Evolutionary conservation across 2,113 vertebrate species (phyloP), one percentile per base, ranked within the genome.

Genomic region (Bambusicola thoracicus): DNA sequence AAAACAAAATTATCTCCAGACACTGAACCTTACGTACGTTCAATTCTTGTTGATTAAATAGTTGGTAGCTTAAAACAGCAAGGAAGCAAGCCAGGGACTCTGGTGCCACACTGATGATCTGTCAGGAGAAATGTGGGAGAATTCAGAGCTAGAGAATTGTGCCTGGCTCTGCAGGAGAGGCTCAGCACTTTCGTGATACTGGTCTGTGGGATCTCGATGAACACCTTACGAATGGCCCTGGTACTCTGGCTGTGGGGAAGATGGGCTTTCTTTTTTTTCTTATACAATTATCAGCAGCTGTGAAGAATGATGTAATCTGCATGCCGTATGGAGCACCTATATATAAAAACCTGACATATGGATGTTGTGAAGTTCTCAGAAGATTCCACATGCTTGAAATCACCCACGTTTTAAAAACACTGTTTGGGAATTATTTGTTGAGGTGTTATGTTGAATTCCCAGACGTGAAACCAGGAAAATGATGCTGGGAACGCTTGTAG

Each of bases 271-370:
- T 88, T 83, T 92, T 87, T 41, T 68, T 46, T n/a, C 63, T 90
- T 74, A 93, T 81, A 91, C 94, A 87, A 85, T 96, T 95, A 85
- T 95, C 93, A 89, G 96, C 92, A 97, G 46, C 91, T 96, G 78
- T 91, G 90, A 95, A 81, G 74, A 84, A 79, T 81, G 89, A 96
- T 96, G 86, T 78, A 93, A 93, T 95, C 70, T 48, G 30, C 87
- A 59, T 96, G 55, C 85, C 84, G 53, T 94, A 95, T 95, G 94
- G 72, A 96, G n/a, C 38, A 89, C 87, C 85, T 97, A 63, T 96
- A 72, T 91, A 85, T 95, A 94, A 96, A 91, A 93, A 89, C 86
- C 66, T 91, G 89, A 92, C 73, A 94, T 44, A 85, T 94, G 83
- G 89, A 91, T 97, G 89, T 92, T 93, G 69, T 82, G 78, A 97